These are phyloP conservation scores for Drosophila leontia DNA, from an alignment of 1,140 invertebrate species.

Conservation along the genomic window DNA sequence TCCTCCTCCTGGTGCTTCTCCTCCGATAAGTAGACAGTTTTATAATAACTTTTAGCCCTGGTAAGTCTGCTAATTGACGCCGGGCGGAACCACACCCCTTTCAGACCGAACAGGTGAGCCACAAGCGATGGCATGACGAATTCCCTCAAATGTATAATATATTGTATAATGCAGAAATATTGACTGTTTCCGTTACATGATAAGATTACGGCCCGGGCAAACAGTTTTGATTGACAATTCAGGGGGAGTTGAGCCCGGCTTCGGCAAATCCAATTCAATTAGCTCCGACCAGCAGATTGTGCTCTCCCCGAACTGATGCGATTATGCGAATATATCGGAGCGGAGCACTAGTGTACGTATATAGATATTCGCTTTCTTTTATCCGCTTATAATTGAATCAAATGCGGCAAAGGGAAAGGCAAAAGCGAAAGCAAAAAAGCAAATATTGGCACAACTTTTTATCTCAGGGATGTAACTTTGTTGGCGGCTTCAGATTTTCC, in stretches of 20 bases:
- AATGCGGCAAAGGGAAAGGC: constrained; percentile 52
- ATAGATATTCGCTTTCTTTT: constrained; percentile 40
- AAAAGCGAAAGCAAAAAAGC: constrained; percentile 51
- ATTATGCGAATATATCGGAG: constrained; percentile 37
- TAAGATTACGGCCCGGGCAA: constrained; percentile 51
- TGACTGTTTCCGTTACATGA: constrained; percentile 53
- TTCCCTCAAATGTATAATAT: constrained; percentile 18
- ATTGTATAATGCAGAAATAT: constrained; percentile 33
- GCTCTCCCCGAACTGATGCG: constrained; percentile 25
- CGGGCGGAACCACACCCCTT: constrained; percentile 15
- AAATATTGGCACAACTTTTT: constrained; percentile 75
- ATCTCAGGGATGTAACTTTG: constrained; percentile 66
- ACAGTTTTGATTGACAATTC: constrained; percentile 47
- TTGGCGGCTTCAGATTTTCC: constrained; percentile 22
- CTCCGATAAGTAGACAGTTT: constrained; percentile 26
- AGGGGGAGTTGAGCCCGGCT: constrained; percentile 36
- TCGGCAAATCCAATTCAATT: constrained; percentile 70
- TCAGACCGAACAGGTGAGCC: constrained; percentile 26
- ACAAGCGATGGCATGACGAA: constrained; percentile 36
- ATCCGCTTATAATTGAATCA: constrained; percentile 79
- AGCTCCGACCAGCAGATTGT: constrained; percentile 42
- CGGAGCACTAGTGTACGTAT: constrained; percentile 7
- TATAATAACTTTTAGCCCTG: constrained; percentile 43
- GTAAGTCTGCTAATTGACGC: constrained; percentile 53
- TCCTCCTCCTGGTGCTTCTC: not conserved